Percentiles rank a stretch among this genome's conserved stretches.
Evolutionary conservation across 2,888 invertebrate genomes (phyloP).

Genomic region (Hydriomena furcata): DNA sequence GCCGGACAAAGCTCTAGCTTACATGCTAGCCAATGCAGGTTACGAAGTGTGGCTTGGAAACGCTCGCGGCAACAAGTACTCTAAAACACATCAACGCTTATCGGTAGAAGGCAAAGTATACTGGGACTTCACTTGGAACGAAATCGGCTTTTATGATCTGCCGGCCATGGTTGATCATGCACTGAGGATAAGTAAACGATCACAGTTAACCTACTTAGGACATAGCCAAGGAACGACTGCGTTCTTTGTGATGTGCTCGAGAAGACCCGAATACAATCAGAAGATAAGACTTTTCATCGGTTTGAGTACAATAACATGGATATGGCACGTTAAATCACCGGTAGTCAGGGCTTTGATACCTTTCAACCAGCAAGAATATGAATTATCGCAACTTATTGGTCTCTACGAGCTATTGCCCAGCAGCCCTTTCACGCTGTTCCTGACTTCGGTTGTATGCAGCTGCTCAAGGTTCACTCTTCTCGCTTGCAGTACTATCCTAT

Average conservation of each 20-base stretch:
- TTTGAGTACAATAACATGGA: constrained; percentile 1
- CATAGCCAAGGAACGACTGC: constrained; percentile 8
- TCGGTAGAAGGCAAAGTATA: neutral
- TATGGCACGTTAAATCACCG: constrained; percentile 8
- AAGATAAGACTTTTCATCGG: constrained; percentile 1
- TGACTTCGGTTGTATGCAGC: constrained; percentile 9
- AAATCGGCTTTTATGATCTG: constrained; percentile 4
- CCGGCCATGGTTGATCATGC: constrained; percentile 7
- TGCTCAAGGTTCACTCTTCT: neutral
- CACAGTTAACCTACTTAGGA: neutral
- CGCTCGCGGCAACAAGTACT: constrained; percentile 7
- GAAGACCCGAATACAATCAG: constrained; percentile 4
- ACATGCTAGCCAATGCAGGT: neutral
- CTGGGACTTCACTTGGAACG: constrained; percentile 15
- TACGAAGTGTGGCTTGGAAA: constrained; percentile 14
- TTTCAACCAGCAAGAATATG: neutral
- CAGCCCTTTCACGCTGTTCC: neutral
- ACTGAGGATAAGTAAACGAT: neutral
- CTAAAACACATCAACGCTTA: neutral
- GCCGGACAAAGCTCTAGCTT: constrained; percentile 4
- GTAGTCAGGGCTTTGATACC: neutral
- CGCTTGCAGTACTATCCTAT: constrained; percentile 2
- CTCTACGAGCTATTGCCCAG: constrained; percentile 2
- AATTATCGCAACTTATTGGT: neutral
- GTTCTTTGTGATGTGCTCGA: constrained; percentile 5